phyloP scores from a whole-genome alignment of 2,113 vertebrate genomes.

The Cairina moschata region DNA sequence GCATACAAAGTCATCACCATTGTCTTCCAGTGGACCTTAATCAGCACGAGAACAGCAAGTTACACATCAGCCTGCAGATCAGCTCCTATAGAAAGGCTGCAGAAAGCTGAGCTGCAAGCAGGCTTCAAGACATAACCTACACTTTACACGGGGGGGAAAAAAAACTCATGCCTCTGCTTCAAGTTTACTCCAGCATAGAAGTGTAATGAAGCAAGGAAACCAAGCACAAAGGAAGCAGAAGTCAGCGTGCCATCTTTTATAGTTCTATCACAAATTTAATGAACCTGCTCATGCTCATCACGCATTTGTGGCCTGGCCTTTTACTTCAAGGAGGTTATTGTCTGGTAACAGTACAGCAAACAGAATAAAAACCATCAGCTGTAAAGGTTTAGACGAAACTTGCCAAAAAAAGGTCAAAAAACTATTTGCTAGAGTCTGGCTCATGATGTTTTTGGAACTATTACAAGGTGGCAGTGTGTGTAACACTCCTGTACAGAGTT shows the following conservation, averaged over 20 bases:
- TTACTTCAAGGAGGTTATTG: background rate
- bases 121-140: background rate
- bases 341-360: background rate
- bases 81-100: background rate
- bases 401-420: conserved; percentile 1
- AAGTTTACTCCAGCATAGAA: background rate
- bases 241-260: background rate
- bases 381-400: background rate
- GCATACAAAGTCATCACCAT: background rate
- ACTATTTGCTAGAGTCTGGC: background rate
- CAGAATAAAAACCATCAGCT: background rate
- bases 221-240: background rate
- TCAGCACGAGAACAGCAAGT: background rate
- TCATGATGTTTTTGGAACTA: background rate
- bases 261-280: background rate
- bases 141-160: background rate
- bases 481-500: background rate
- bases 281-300: background rate
- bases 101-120: background rate
- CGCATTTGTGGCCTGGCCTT: background rate
- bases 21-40: background rate
- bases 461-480: background rate
- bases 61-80: background rate
- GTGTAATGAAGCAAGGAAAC: background rate
- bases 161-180: background rate